Conservation (phyloP, 2,888 invertebrate genomes). For the Calliphora vomitoria region DNA sequence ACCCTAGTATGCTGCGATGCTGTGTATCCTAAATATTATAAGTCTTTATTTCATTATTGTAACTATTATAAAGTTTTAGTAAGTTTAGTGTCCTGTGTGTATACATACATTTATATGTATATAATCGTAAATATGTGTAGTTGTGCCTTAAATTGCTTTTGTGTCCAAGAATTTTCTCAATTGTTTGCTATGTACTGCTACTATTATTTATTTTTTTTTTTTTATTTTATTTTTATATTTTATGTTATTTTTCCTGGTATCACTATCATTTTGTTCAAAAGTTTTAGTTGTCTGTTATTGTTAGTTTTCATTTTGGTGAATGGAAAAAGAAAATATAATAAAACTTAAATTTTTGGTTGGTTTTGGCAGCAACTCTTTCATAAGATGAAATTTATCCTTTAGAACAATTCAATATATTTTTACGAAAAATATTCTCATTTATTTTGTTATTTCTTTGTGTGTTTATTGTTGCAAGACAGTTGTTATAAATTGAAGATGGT, state of each 20-base stretch:
- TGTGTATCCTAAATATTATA: constrained; percentile 50
- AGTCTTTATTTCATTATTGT: constrained; percentile 70
- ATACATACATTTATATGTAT: background rate
- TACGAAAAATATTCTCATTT: constrained; percentile 24
- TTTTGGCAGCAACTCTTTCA: constrained; percentile 62
- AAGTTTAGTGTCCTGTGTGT: constrained; percentile 38
- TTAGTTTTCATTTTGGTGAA: constrained; percentile 29
- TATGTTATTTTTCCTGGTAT: constrained; percentile 11
- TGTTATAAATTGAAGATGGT: constrained; percentile 20
- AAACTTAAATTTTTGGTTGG: constrained; percentile 42
- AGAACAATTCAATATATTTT: constrained; percentile 60
- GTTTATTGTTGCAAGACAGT: constrained; percentile 23
- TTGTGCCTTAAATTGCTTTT: constrained; percentile 56
- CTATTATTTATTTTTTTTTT: constrained; percentile 20
- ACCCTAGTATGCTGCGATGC: background rate
- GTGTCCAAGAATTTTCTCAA: constrained; percentile 54
- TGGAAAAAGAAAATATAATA: background rate
- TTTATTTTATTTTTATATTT: constrained; percentile 22
- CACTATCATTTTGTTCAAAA: background rate
- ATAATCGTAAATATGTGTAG: background rate
- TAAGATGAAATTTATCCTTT: constrained; percentile 54
- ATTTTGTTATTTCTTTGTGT: background rate
- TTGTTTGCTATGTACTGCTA: constrained; percentile 22
- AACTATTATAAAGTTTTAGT: constrained; percentile 64
- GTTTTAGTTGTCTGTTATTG: constrained; percentile 53